These are phyloP conservation scores for Melanostigma gelatinosum DNA, from an alignment of 2,113 vertebrate species.

Conservation along the genomic window DNA sequence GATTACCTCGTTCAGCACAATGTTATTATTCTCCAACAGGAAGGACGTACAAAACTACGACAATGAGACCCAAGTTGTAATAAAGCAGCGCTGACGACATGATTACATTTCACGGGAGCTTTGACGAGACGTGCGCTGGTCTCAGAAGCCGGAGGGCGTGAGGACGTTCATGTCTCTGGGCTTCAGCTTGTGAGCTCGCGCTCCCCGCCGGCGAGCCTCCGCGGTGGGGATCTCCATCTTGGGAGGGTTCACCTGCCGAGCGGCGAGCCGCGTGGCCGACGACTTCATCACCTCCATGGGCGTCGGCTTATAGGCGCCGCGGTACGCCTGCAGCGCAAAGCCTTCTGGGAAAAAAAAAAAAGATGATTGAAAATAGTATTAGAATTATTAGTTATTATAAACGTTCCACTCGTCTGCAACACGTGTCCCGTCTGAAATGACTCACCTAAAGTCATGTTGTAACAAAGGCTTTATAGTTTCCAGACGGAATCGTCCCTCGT, in stretches of 20 bases:
- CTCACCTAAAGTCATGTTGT: conserved; percentile 65
- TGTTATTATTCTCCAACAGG: neutral
- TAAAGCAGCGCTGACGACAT: neutral
- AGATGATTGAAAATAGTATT: neutral
- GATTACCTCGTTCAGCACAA: neutral
- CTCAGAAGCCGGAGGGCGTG: conserved; percentile 91
- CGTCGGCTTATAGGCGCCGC: conserved; percentile 90
- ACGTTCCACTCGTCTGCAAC: neutral
- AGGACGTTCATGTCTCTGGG: conserved; percentile 91
- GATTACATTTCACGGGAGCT: conserved; percentile 26
- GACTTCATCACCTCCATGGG: conserved; percentile 94
- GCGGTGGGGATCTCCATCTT: conserved; percentile 89
- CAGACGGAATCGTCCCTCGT: conserved; percentile 2
- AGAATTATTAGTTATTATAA: no score
- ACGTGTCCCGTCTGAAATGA: neutral
- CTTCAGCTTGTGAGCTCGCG: conserved; percentile 88
- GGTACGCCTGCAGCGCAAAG: conserved; percentile 91
- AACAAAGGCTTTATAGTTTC: conserved; percentile 14
- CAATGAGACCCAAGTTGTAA: neutral
- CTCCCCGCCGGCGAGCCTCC: conserved; percentile 83
- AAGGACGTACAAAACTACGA: neutral
- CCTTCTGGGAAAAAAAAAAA: conserved; percentile 77
- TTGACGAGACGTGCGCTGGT: accelerated
- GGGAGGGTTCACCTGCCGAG: conserved; percentile 86
- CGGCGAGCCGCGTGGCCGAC: conserved; percentile 83